Base-by-base conservation (phyloP, 2,113 vertebrate species). In the Brachionichthys hirsutus region DNA sequence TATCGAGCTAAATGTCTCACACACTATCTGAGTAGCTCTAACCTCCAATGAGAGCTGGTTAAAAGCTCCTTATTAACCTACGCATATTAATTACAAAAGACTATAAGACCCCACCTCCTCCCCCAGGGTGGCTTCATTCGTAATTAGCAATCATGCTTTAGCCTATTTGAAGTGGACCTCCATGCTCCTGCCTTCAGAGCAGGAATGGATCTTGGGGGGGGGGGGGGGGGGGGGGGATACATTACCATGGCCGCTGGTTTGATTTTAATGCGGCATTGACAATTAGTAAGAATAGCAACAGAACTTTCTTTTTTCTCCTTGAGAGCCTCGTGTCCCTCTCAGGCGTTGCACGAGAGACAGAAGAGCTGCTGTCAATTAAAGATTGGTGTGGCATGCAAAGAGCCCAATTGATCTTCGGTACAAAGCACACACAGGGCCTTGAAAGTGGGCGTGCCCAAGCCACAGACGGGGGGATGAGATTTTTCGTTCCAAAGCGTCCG, bases 71-170 rank as follows among this genome's bases (percentile, higher is more conserved):
- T 80, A 75, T 77, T 85, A 79, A 77, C 79, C 76, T 78, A 77
- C 64, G 87, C 65, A 55, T 83, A 85, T 85, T 85, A 85, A 91
- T 89, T 87, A 85, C 68, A 77, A 83, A 78, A 77, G 77, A 66
- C 69, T 65, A 73, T 63, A 45, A 40, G 9, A 51, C 35, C 48
- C 45, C 12, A 50, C 75, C 50, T 19, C 1, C 19, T 20, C 58
- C 58, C 69, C 49, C 2, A 9, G 73, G 66, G 73, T 62, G 54
- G 50, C 70, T 60, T 24, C 3, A 8, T 65, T 49, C 46, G 73
- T 87, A 90, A 90, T 90, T 91, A 88, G 77, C 71, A 43, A 47
- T 73, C 58, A 19, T 24, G 17, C 57, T 46, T 56, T 46, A 56
- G 68, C 78, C 42, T 56, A 65, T 69, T 30, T 47, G 46, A 61